phyloP scores from a whole-genome alignment of 2,797 vertebrate genomes.

The Urosaurus nigricauda region DNA sequence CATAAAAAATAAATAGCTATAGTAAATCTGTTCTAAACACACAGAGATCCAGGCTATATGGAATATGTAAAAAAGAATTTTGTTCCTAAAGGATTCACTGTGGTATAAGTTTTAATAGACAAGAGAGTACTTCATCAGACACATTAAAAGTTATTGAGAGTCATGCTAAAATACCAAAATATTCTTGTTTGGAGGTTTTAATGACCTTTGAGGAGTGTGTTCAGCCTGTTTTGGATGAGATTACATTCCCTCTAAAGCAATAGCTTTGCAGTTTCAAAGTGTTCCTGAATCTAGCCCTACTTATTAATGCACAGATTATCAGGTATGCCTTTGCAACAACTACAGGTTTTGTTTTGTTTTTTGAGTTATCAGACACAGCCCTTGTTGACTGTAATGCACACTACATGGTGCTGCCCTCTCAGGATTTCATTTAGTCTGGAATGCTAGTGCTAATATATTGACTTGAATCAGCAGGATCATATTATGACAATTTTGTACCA shows the following conservation, averaged over 20 bases:
- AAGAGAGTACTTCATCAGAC: not conserved
- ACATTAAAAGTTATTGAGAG: not conserved
- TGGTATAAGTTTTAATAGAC: not conserved
- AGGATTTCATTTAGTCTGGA: not conserved
- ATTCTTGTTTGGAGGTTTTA: not conserved
- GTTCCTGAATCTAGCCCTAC: not conserved
- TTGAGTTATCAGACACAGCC: no score
- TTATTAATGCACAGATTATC: not conserved
- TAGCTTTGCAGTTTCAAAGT: not conserved
- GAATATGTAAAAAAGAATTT: no score
- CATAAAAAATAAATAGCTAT: no score
- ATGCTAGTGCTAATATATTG: not conserved
- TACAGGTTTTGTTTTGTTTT: no score
- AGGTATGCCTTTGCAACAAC: not conserved
- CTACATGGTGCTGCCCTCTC: no score
- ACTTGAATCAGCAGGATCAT: not conserved
- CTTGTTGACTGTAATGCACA: no score
- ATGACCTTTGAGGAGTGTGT: not conserved
- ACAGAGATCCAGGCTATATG: no score
- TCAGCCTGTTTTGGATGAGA: not conserved
- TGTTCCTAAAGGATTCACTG: no score
- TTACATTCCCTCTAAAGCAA: not conserved
- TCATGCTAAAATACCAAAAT: not conserved
- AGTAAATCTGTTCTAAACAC: no score
- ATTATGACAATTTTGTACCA: not conserved